Percentiles rank a stretch among this genome's conserved stretches.
Evolutionary conservation across 35 echinoderm and acorn worm genomes (phyloP).

Genomic region (Ptychodera flava): DNA sequence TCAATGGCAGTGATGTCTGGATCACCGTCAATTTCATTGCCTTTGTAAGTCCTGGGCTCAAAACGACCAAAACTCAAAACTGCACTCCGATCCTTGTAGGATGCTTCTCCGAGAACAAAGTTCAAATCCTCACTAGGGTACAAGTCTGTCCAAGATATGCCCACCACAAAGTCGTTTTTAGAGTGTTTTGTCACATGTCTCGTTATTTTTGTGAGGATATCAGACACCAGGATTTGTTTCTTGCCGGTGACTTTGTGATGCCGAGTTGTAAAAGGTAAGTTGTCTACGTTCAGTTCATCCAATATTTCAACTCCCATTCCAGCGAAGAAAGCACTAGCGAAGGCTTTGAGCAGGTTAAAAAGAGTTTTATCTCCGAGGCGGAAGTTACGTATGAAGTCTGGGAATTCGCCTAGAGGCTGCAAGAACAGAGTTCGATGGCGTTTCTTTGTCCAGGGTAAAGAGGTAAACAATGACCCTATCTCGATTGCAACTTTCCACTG

Average conservation of each 20-base stretch:
- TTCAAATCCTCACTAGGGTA: slow-evolving; percentile 84
- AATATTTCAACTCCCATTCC: slow-evolving; percentile 49
- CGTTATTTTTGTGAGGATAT: slow-evolving; percentile 65
- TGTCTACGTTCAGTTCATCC: slow-evolving; percentile 20
- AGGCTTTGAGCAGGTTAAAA: slow-evolving; percentile 46
- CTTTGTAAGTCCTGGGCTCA: slow-evolving; percentile 56
- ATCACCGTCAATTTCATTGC: not conserved
- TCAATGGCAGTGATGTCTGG: slow-evolving; percentile 20
- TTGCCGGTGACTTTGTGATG: slow-evolving; percentile 51
- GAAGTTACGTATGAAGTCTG: slow-evolving; percentile 16
- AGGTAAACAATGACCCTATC: slow-evolving; percentile 29
- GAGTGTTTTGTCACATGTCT: slow-evolving; percentile 4
- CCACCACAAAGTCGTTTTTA: slow-evolving; percentile 54
- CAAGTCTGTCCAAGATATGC: slow-evolving; percentile 88
- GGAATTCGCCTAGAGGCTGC: slow-evolving; percentile 52
- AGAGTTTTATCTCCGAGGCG: slow-evolving; percentile 27
- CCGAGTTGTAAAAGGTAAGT: slow-evolving; percentile 24
- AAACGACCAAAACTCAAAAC: slow-evolving; percentile 88
- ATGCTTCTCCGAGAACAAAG: slow-evolving; percentile 90
- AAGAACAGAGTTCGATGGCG: slow-evolving; percentile 55
- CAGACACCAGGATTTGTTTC: slow-evolving; percentile 71
- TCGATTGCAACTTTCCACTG: slow-evolving; percentile 76
- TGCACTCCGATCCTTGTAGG: slow-evolving; percentile 41
- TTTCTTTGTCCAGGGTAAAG: slow-evolving; percentile 17
- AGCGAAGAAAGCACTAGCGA: slow-evolving; percentile 58